These are phyloP conservation scores for Rousettus madagascariensis DNA, from an alignment of 2,797 vertebrate species.

Conservation along the genomic window DNA sequence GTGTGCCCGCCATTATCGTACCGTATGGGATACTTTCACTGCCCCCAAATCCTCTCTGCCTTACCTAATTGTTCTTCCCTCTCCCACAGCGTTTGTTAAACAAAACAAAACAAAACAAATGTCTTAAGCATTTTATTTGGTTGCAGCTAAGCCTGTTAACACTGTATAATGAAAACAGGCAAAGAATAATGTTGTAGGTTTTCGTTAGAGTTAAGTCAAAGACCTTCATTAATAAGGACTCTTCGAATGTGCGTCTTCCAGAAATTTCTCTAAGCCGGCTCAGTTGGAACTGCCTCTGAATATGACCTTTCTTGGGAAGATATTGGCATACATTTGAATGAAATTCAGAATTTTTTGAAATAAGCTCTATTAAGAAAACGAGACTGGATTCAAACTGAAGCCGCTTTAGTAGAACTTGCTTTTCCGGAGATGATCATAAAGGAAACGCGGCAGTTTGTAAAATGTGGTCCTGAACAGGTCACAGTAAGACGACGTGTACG, in stretches of 20 bases:
- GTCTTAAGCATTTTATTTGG: conserved; percentile 80
- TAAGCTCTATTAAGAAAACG: conserved; percentile 70
- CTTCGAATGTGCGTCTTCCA: conserved; percentile 71
- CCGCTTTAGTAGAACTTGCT: background rate
- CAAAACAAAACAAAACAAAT: conserved; percentile 62
- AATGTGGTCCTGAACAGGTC: background rate
- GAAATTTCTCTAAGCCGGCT: conserved; percentile 70
- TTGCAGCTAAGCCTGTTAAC: conserved; percentile 82
- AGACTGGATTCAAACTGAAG: conserved; percentile 19
- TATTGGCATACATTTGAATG: conserved; percentile 67
- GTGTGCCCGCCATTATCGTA: background rate
- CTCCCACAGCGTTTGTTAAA: background rate
- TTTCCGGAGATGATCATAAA: background rate
- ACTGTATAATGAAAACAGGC: conserved; percentile 83
- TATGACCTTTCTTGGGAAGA: conserved; percentile 69
- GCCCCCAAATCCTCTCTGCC: background rate
- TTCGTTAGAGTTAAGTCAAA: conserved; percentile 81
- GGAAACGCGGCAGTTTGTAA: background rate
- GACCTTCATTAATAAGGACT: conserved; percentile 78
- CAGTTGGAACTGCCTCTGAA: conserved; percentile 68
- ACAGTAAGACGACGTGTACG: background rate
- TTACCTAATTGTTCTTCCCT: background rate
- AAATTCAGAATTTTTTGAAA: conserved; percentile 69
- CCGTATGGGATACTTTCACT: background rate
- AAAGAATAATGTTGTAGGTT: conserved; percentile 80